Conservation (phyloP, 2,113 vertebrate species). For the Indicator indicator region DNA sequence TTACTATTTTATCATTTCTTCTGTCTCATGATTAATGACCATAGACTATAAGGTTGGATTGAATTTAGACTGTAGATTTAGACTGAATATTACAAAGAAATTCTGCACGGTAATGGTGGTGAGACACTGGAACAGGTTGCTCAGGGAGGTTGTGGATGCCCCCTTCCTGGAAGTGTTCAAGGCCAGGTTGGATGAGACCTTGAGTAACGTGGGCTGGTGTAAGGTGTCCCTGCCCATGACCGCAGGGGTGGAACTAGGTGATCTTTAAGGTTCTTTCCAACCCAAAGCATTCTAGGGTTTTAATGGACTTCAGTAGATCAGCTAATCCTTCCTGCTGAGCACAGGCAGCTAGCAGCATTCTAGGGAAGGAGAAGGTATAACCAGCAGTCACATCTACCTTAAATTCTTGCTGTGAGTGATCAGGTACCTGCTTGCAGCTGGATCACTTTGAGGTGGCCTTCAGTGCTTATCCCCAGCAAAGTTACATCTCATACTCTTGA, state of each 20-base stretch:
- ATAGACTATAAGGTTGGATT: background rate
- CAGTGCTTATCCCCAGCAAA: background rate
- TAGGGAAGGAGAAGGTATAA: background rate
- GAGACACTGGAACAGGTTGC: too few species aligned
- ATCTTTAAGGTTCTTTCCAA: too few species aligned
- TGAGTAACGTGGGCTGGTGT: too few species aligned
- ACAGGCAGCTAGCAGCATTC: rapidly evolving
- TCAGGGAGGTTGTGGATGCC: too few species aligned
- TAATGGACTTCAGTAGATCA: background rate
- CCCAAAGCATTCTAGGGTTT: too few species aligned
- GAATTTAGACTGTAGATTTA: too few species aligned
- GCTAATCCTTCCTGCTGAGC: background rate
- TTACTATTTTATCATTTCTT: background rate
- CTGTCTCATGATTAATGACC: background rate
- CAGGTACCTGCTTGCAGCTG: background rate
- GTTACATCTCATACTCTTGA: background rate
- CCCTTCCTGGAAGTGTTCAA: too few species aligned
- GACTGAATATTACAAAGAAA: background rate
- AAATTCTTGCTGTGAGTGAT: background rate
- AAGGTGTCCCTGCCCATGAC: too few species aligned
- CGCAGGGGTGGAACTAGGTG: too few species aligned
- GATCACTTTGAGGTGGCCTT: background rate
- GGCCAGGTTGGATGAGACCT: too few species aligned
- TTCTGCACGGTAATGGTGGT: too few species aligned
- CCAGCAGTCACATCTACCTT: background rate